Evolutionary conservation across 1,140 invertebrate genomes (phyloP).

Genomic region (Drosophila orena): DNA sequence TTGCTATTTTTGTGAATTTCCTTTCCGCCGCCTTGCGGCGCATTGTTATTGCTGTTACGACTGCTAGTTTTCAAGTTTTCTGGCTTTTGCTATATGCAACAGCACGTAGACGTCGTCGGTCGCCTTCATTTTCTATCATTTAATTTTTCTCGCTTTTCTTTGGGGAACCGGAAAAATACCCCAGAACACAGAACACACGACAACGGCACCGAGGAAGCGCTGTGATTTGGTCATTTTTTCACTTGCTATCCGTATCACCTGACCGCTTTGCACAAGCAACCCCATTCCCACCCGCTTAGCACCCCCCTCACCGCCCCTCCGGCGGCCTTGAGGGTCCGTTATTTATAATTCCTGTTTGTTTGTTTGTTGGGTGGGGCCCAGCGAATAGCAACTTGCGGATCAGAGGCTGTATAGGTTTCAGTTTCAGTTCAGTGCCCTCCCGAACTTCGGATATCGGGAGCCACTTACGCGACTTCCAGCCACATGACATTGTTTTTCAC

Average conservation of each 20-base stretch:
- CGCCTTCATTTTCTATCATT: slow-evolving; percentile 33
- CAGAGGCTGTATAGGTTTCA: not conserved
- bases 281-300: not conserved
- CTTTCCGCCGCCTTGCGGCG: slow-evolving; percentile 32
- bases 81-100: not conserved
- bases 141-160: slow-evolving; percentile 12
- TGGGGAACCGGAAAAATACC: slow-evolving; percentile 31
- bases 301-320: not conserved
- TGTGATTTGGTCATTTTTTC: slow-evolving; percentile 14
- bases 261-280: slow-evolving; percentile 6
- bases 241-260: slow-evolving; percentile 29
- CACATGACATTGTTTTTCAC: not conserved
- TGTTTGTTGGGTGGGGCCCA: slow-evolving; percentile 12
- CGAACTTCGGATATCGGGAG: not conserved
- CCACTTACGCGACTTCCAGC: not conserved
- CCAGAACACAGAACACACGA: not conserved
- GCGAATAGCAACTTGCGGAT: not conserved
- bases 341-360: slow-evolving; percentile 25
- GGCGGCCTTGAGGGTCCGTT: slow-evolving; percentile 25
- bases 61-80: slow-evolving; percentile 25
- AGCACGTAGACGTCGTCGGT: not conserved
- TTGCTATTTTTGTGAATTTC: slow-evolving; percentile 37
- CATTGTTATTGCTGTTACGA: slow-evolving; percentile 18
- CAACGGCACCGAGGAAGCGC: not conserved
- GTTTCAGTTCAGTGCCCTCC: not conserved